Conservation (phyloP, 2,888 invertebrate species). For the Enoplolaimus lenunculus region DNA sequence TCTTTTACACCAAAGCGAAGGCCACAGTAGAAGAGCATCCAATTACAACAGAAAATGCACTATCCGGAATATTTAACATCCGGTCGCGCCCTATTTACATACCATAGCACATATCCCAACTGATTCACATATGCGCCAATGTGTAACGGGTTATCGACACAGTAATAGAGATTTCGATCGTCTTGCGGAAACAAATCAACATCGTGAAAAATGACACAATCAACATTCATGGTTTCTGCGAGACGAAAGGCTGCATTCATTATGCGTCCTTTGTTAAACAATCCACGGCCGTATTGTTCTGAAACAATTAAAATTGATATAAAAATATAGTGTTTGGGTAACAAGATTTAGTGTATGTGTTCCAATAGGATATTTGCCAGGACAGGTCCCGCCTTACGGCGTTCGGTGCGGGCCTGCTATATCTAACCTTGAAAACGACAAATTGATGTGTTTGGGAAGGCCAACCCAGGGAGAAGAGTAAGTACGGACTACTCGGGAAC, state of each 20-base stretch:
- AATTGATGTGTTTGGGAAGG: too few relatives aligned
- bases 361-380: too few relatives aligned
- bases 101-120: constrained; percentile 44
- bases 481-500: too few relatives aligned
- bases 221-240: constrained; percentile 33
- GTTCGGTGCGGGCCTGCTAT: too few relatives aligned
- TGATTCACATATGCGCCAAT: constrained; percentile 44
- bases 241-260: constrained; percentile 39
- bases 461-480: too few relatives aligned
- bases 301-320: background rate
- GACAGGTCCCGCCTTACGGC: too few relatives aligned
- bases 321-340: too few relatives aligned
- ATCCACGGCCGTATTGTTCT: constrained; percentile 16
- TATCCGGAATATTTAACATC: background rate
- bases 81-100: too few relatives aligned
- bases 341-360: too few relatives aligned
- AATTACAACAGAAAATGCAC: background rate
- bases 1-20: too few relatives aligned
- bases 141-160: constrained; percentile 42
- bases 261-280: constrained; percentile 38
- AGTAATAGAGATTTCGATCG: constrained; percentile 43
- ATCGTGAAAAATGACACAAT: constrained; percentile 39
- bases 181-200: constrained; percentile 46
- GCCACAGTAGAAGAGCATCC: too few relatives aligned
- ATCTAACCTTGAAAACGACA: too few relatives aligned